Evolutionary conservation across 2,888 invertebrate species (phyloP).

Genomic region (Melolontha melolontha): DNA sequence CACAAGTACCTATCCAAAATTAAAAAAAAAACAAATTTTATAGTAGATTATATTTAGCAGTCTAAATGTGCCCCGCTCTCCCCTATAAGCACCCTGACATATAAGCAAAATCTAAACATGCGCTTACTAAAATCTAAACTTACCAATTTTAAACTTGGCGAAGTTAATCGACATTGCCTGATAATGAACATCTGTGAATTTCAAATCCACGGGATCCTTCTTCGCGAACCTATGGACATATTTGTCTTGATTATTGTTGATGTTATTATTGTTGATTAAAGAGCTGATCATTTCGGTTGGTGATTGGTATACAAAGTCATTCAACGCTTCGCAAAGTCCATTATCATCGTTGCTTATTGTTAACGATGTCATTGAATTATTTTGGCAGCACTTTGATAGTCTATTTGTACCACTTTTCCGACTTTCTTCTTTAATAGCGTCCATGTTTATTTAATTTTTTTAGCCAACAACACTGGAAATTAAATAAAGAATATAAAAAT

Average conservation of each 20-base stretch:
- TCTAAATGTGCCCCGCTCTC: no score
- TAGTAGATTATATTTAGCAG: no score
- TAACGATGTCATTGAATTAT: conserved; percentile 54
- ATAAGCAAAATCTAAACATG: no score
- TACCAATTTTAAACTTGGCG: conserved; percentile 71
- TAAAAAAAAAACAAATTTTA: no score
- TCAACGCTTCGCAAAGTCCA: conserved; percentile 52
- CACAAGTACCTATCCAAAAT: no score
- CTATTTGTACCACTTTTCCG: conserved; percentile 43
- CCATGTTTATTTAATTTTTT: conserved; percentile 15
- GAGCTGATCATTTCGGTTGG: conserved; percentile 45
- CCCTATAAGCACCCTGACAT: no score
- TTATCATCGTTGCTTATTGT: conserved; percentile 51
- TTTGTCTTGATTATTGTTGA: conserved; percentile 45
- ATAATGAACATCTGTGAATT: conserved; percentile 77
- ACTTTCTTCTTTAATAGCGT: conserved; percentile 14
- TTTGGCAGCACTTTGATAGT: conserved; percentile 60
- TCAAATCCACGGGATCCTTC: conserved; percentile 75
- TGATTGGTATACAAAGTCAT: conserved; percentile 49
- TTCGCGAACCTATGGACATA: conserved; percentile 66
- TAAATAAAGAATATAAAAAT: no score
- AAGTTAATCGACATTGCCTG: conserved; percentile 70
- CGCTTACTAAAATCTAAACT: conserved; percentile 57
- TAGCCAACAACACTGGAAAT: no score
- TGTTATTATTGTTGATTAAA: conserved; percentile 53